These are phyloP conservation scores for Baronia brevicornis DNA, from an alignment of 2,888 invertebrate species.

Conservation along the genomic window DNA sequence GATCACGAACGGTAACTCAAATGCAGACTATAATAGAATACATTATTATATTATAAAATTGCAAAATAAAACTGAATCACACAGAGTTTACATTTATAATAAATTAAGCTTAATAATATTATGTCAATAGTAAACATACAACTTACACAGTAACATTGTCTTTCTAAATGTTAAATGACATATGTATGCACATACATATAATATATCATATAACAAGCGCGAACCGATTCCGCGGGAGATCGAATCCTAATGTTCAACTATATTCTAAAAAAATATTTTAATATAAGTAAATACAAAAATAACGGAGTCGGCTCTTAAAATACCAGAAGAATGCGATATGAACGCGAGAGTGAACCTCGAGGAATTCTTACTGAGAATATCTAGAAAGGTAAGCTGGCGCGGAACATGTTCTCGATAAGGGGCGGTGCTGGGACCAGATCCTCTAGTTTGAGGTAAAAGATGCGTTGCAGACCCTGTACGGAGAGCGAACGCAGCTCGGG, in stretches of 20 bases:
- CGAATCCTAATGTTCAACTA: conserved; percentile 62
- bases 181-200: no score
- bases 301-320: conserved; percentile 64
- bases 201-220: conserved; percentile 31
- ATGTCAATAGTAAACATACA: conserved; percentile 21
- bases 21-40: conserved; percentile 67
- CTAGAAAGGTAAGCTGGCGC: conserved; percentile 95
- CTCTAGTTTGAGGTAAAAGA: conserved; percentile 95
- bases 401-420: conserved; percentile 96
- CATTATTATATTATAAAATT: conserved; percentile 41
- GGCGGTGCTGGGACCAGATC: conserved; percentile 94
- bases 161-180: conserved; percentile 29
- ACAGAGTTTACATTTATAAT: conserved; percentile 62
- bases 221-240: conserved; percentile 70
- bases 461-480: conserved; percentile 94
- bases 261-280: conserved; percentile 66
- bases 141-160: conserved; percentile 51
- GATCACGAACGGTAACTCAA: conserved; percentile 76
- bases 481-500: conserved; percentile 94
- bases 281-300: conserved; percentile 64
- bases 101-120: conserved; percentile 61
- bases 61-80: conserved; percentile 64
- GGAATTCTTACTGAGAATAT: conserved; percentile 25
- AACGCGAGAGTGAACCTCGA: conserved; percentile 66
- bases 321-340: conserved; percentile 47